Conservation (phyloP, 2,797 vertebrate genomes). For the Psittacula derbiana region DNA sequence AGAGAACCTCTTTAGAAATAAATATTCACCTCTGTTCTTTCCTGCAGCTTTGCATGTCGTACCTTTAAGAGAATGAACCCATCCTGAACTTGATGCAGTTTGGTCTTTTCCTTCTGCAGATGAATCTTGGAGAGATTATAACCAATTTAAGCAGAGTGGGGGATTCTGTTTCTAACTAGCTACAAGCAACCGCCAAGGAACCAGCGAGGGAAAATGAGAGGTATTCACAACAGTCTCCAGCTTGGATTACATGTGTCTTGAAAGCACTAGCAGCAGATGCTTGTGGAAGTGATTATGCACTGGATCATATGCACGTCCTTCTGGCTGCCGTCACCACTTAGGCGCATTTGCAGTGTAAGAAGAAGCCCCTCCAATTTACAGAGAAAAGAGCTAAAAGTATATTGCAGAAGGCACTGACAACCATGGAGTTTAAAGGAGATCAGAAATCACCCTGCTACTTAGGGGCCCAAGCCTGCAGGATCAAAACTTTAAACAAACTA, state of each 20-base stretch:
- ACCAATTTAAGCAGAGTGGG: background rate
- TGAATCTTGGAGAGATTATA: slow-evolving; percentile 39
- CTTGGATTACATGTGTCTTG: slow-evolving; percentile 10
- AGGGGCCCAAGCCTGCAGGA: background rate
- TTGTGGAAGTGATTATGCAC: slow-evolving; percentile 32
- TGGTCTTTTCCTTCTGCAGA: background rate
- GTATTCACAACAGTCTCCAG: background rate
- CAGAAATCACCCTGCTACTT: background rate
- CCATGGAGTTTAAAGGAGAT: background rate
- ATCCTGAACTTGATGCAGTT: slow-evolving; percentile 4
- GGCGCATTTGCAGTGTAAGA: background rate
- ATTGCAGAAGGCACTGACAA: background rate
- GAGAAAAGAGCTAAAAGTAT: background rate
- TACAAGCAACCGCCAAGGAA: background rate
- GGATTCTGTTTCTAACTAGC: slow-evolving; percentile 44
- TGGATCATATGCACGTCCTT: background rate
- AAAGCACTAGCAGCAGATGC: slow-evolving; percentile 6
- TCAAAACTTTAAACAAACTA: background rate
- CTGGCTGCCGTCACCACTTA: background rate
- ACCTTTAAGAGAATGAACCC: slow-evolving; percentile 59
- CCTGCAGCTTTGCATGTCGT: background rate
- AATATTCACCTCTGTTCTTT: background rate
- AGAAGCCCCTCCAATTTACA: background rate
- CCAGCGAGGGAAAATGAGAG: background rate
- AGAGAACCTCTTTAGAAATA: background rate